Percentiles rank a stretch among this genome's conserved stretches.
phyloP scores from a whole-genome alignment of 1,140 invertebrate genomes.

The Pissodes strobi region DNA sequence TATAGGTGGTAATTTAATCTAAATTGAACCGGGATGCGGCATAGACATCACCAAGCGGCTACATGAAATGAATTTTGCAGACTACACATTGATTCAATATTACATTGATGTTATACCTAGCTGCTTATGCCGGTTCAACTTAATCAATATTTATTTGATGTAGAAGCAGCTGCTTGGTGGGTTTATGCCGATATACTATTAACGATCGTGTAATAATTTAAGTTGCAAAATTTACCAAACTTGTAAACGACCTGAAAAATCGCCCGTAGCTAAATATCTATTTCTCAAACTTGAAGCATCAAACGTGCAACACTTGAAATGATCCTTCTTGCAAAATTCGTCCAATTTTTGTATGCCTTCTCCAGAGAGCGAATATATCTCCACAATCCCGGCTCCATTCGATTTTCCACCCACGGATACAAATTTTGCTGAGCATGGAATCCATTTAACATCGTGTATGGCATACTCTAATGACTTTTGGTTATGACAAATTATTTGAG shows the following conservation, averaged over 20 bases:
- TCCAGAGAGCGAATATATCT: conserved; percentile 83
- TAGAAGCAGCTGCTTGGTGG: too few relatives aligned
- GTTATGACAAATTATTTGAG: conserved; percentile 87
- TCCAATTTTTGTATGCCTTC: conserved; percentile 74
- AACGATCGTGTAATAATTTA: too few relatives aligned
- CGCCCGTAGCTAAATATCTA: conserved; percentile 85
- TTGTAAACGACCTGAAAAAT: conserved; percentile 85
- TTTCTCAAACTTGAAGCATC: conserved; percentile 80
- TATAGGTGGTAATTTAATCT: too few relatives aligned
- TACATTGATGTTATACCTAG: too few relatives aligned
- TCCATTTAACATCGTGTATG: conserved; percentile 92
- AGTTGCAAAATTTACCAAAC: conserved; percentile 78
- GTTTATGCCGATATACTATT: too few relatives aligned
- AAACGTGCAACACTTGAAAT: conserved; percentile 94
- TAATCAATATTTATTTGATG: too few relatives aligned
- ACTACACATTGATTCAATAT: too few relatives aligned
- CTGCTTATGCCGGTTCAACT: too few relatives aligned
- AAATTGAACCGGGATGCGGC: too few relatives aligned
- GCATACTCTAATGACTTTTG: conserved; percentile 85
- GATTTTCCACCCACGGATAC: conserved; percentile 84
- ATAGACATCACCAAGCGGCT: too few relatives aligned
- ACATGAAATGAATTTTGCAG: too few relatives aligned
- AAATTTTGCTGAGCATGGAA: conserved; percentile 91
- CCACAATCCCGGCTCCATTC: conserved; percentile 80
- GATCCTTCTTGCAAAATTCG: conserved; percentile 74